Evolutionary conservation across 2,797 vertebrate species (phyloP).

Genomic region (Anas flavirostris): DNA sequence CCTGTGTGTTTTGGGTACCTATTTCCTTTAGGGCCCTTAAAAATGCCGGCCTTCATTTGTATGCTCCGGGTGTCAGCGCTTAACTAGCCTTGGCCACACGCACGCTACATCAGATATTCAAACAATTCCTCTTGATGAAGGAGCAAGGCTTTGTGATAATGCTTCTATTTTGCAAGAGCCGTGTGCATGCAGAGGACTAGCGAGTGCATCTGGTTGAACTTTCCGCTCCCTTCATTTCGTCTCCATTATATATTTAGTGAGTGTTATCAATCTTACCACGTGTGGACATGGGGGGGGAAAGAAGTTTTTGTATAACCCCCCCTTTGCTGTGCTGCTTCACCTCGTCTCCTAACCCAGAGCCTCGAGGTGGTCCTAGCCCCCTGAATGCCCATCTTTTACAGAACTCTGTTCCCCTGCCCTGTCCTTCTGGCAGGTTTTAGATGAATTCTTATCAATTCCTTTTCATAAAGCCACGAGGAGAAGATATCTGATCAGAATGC

Average conservation of each 20-base stretch:
- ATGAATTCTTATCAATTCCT: not conserved
- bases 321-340: not conserved
- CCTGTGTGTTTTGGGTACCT: constrained; percentile 19
- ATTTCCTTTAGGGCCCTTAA: not conserved
- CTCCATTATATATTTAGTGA: not conserved
- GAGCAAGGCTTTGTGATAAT: not conserved
- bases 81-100: not conserved
- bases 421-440: not conserved
- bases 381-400: not conserved
- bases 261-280: not conserved
- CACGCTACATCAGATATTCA: not conserved
- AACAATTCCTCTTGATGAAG: constrained; percentile 35
- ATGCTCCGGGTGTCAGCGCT: not conserved
- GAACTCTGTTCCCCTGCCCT: not conserved
- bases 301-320: not conserved
- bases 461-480: not conserved
- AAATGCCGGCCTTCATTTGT: not conserved
- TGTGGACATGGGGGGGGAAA: not conserved
- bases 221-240: not conserved
- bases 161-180: not conserved
- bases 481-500: not conserved
- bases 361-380: not conserved
- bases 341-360: not conserved
- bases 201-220: constrained; percentile 3
- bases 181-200: not conserved